A percentile compares a stretch with the other conserved stretches of the same genome.
phyloP scores from a whole-genome alignment of 92 coral and sea anemone genomes.

The Meandrina meandrites region DNA sequence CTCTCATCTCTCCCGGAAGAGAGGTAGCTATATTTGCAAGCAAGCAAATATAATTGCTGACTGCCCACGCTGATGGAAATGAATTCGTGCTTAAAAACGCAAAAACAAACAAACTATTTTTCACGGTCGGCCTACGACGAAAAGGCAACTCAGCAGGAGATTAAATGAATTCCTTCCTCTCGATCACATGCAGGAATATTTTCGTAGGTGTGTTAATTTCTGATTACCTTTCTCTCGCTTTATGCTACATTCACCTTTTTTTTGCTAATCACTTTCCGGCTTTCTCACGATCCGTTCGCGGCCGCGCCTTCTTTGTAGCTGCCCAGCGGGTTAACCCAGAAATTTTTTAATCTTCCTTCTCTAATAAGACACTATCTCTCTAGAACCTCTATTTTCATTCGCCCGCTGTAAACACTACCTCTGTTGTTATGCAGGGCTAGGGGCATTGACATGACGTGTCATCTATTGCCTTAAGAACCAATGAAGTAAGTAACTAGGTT shows the following conservation, averaged over 20 bases:
- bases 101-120: not conserved
- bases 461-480: too few species aligned
- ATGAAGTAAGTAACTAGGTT: too few species aligned
- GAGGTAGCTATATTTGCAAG: not conserved
- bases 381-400: too few species aligned
- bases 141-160: not conserved
- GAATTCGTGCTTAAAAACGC: not conserved
- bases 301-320: not conserved
- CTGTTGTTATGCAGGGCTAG: too few species aligned
- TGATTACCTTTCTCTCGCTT: not conserved
- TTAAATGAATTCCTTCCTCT: not conserved
- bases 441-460: too few species aligned
- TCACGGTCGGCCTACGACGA: not conserved
- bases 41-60: not conserved
- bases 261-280: not conserved
- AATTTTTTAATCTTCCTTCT: not conserved
- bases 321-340: not conserved
- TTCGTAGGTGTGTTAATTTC: not conserved
- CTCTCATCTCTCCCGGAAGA: not conserved
- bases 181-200: not conserved
- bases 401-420: too few species aligned
- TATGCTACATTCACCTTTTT: not conserved
- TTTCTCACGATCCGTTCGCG: not conserved
- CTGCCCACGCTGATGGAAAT: not conserved
- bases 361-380: too few species aligned